phyloP scores from a whole-genome alignment of 2,888 invertebrate species.

The Dendrolimus pini region DNA sequence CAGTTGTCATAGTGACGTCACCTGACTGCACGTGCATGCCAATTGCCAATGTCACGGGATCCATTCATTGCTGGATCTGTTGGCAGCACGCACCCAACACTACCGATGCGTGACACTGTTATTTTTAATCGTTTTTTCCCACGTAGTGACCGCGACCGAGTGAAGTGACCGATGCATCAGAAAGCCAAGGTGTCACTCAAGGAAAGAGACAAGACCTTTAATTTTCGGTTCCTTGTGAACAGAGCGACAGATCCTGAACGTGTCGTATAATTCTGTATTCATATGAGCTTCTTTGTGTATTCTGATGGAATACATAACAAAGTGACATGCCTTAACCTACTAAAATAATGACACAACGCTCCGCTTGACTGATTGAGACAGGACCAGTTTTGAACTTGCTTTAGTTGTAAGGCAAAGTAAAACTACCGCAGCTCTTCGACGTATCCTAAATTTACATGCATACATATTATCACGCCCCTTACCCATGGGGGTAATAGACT shows the following conservation, averaged over 20 bases:
- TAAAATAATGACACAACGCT: too few relatives aligned
- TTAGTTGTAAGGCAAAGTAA: too few relatives aligned
- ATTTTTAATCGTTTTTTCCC: conserved; percentile 28
- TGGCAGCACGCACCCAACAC: conserved; percentile 28
- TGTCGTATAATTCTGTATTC: background rate
- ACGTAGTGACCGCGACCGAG: conserved; percentile 10
- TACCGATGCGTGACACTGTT: conserved; percentile 34
- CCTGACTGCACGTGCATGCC: conserved; percentile 14
- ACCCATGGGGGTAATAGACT: too few relatives aligned
- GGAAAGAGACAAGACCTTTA: background rate
- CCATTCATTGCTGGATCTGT: conserved; percentile 31
- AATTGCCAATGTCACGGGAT: conserved; percentile 43
- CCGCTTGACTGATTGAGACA: too few relatives aligned
- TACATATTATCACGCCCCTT: too few relatives aligned
- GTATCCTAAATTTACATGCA: background rate
- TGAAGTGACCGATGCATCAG: conserved; percentile 22
- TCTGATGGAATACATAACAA: background rate
- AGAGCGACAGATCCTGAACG: background rate
- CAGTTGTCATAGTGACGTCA: background rate
- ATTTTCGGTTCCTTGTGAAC: background rate
- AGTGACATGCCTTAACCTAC: background rate
- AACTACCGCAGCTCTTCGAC: too few relatives aligned
- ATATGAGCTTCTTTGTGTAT: background rate
- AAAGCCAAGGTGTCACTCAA: conserved; percentile 18
- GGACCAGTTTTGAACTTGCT: too few relatives aligned